Percentiles rank a stretch among this genome's conserved stretches.
These are phyloP conservation scores for Epinephelus fuscoguttatus DNA, from an alignment of 2,113 vertebrate species.

Conservation along the genomic window DNA sequence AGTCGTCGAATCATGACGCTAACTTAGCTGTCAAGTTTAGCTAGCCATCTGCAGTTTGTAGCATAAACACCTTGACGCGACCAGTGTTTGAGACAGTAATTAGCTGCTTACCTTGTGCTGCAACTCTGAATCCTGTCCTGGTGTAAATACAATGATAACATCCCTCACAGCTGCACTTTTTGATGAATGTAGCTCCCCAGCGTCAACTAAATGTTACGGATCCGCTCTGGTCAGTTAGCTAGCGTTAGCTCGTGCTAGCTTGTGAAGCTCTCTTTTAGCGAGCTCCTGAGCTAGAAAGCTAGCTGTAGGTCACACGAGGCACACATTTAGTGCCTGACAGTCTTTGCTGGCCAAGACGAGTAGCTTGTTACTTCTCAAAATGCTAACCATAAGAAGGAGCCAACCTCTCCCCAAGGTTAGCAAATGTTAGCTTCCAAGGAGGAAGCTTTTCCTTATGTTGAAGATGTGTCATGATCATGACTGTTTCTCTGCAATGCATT, in stretches of 20 bases:
- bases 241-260: conserved; percentile 68
- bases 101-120: conserved; percentile 48
- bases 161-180: neutral
- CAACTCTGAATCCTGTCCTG: neutral
- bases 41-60: conserved; percentile 30
- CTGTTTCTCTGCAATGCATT: conserved; percentile 74
- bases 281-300: conserved; percentile 31
- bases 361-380: conserved; percentile 1
- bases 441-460: conserved; percentile 74
- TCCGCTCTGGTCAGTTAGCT: conserved; percentile 54
- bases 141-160: neutral
- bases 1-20: conserved; percentile 14
- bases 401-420: conserved; percentile 57
- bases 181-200: neutral
- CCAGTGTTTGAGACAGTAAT: neutral
- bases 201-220: conserved; percentile 2
- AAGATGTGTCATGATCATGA: conserved; percentile 78
- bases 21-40: conserved; percentile 70
- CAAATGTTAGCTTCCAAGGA: conserved; percentile 65
- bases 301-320: conserved; percentile 21
- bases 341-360: neutral
- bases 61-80: neutral
- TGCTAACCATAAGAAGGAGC: conserved; percentile 32
- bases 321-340: neutral
- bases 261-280: conserved; percentile 28